These are phyloP conservation scores for Heterochromis multidens DNA, from an alignment of 2,113 vertebrate species.

Conservation along the genomic window DNA sequence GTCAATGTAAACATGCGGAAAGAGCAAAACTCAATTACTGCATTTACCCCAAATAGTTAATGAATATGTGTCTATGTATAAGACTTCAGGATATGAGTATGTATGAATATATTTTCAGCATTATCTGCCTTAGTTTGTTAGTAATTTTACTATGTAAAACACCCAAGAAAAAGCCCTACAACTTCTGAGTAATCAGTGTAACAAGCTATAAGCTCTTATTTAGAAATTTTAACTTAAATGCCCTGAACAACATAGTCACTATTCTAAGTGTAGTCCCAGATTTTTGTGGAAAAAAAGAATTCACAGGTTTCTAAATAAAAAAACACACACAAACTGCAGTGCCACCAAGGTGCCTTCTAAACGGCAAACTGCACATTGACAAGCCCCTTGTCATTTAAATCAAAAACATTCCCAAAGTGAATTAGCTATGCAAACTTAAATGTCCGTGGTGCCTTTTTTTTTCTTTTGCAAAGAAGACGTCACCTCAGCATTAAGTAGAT, in stretches of 20 bases:
- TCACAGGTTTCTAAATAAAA: constrained; percentile 61
- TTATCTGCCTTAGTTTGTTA: neutral
- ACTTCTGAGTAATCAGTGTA: constrained; percentile 3
- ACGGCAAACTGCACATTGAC: constrained; percentile 66
- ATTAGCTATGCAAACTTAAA: neutral
- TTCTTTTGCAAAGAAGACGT: constrained; percentile 11
- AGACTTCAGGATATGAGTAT: neutral
- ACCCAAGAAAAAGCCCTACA: constrained; percentile 37
- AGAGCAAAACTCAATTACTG: constrained; percentile 15
- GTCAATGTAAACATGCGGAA: constrained; percentile 57
- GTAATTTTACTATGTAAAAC: constrained; percentile 2
- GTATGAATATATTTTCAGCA: constrained; percentile 2
- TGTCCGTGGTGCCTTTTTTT: neutral
- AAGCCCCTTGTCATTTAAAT: neutral
- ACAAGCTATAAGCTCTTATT: constrained; percentile 5
- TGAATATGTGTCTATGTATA: neutral
- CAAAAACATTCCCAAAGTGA: neutral
- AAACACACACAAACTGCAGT: constrained; percentile 52
- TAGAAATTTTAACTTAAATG: constrained; percentile 49
- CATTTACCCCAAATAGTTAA: constrained; percentile 1
- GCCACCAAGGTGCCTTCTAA: constrained; percentile 49
- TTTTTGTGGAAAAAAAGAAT: constrained; percentile 20
- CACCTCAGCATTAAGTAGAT: neutral
- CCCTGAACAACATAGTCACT: constrained; percentile 43
- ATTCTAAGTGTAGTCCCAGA: constrained; percentile 23